Base-by-base conservation (phyloP, 2,113 vertebrate genomes). In the Carassius gibelio region DNA sequence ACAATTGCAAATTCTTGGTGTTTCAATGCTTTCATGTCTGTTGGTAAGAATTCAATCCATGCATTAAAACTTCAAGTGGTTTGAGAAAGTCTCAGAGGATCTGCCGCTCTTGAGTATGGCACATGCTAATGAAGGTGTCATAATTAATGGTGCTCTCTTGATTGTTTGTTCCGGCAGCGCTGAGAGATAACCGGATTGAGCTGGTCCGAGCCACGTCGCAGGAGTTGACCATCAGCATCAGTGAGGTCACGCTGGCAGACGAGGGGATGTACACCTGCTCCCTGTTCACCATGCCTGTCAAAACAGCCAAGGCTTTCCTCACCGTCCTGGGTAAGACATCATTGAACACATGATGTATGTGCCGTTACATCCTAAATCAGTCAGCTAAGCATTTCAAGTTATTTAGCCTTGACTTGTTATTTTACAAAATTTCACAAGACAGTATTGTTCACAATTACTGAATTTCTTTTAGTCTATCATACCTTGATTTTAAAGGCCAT, bases 221-320 rank as follows among this genome's bases (percentile, higher is more conserved):
- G 62, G 98, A 99, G 92, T 82, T 99, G 89, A 99, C 96, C 59
- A 99, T 99, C 94, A 99, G 96, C 6, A 96, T 99, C 93, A 98
- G 93, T 48, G 97, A 99, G 0, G 96, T 97, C 84, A 94, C 95
- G 9, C 95, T 99, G 91, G 94, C 95, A 0, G 98, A 99, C 78
- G 98, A 99, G 90, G 98, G 98, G 84, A 96, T 96, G 89, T 99
- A 99, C 90, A 99, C 98, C 89, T 99, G 98, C 87, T 99, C 98
- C 19, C 96, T 99, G 86, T 99, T 99, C 94, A 99, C 98, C 71
- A 99, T 99, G 97, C 98, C 98, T 36, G 96, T 99, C 92, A 98
- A 97, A 93, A 99, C 96, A 45, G 97, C 97, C 92, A 99, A 97
- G 94, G 97, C 98, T 92, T 99, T 96, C 93, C 95, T 99, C 88